Conservation (phyloP, 2,888 invertebrate genomes). For the Acanthoscelides obtectus region DNA sequence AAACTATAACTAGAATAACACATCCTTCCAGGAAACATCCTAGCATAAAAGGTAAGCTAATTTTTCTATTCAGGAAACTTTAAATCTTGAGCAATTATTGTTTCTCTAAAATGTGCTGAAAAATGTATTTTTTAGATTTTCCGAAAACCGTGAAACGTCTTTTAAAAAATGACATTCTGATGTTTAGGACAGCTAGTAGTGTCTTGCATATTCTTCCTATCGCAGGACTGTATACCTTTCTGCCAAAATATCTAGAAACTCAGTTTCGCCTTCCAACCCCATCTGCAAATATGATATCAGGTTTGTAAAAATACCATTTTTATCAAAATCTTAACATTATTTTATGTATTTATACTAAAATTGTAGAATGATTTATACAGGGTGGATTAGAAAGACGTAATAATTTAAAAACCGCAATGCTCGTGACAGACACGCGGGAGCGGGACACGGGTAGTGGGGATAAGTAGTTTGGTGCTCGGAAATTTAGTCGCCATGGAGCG, state of each 20-base stretch:
- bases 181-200: slow-evolving; percentile 87
- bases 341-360: too few relatives aligned
- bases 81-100: background rate
- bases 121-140: slow-evolving; percentile 66
- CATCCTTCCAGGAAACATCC: slow-evolving; percentile 47
- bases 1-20: slow-evolving; percentile 41
- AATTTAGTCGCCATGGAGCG: too few relatives aligned
- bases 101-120: too few relatives aligned
- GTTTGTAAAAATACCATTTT: slow-evolving; percentile 44
- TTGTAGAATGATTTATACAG: too few relatives aligned
- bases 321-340: too few relatives aligned
- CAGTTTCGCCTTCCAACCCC: slow-evolving; percentile 87
- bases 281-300: slow-evolving; percentile 86
- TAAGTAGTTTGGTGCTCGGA: too few relatives aligned
- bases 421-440: too few relatives aligned
- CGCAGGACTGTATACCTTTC: slow-evolving; percentile 87
- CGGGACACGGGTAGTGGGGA: too few relatives aligned
- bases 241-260: slow-evolving; percentile 89
- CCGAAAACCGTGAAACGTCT: slow-evolving; percentile 74
- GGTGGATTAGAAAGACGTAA: too few relatives aligned
- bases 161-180: slow-evolving; percentile 82
- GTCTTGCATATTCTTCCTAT: slow-evolving; percentile 88
- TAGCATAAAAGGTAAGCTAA: slow-evolving; percentile 45
- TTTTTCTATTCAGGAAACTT: background rate
- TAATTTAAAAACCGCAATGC: too few relatives aligned